Evolutionary conservation across 2,113 vertebrate species (phyloP).

Genomic region (Cephalophus harveyi): DNA sequence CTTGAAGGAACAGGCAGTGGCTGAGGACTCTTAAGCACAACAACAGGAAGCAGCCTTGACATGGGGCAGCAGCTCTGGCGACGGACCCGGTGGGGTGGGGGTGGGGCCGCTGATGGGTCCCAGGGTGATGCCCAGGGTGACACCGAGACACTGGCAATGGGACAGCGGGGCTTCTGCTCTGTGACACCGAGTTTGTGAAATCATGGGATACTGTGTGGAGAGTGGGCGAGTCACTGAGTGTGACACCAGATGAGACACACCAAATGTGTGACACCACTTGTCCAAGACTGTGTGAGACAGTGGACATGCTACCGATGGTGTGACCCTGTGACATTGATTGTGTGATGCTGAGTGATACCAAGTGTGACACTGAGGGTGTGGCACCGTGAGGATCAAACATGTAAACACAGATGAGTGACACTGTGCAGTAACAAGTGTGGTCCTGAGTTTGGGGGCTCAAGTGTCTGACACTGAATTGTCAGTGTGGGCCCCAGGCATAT

Average conservation of each 20-base stretch:
- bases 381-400: not conserved
- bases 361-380: not conserved
- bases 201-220: not conserved
- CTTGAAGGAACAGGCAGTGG: constrained; percentile 59
- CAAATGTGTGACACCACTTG: not conserved
- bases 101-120: not conserved
- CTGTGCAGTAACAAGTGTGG: not conserved
- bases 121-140: not conserved
- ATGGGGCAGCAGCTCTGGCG: constrained; percentile 37
- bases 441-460: not conserved
- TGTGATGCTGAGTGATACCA: not conserved
- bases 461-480: not conserved
- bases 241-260: not conserved
- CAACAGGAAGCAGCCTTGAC: constrained; percentile 72
- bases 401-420: not conserved
- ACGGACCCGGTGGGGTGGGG: not conserved
- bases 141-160: not conserved
- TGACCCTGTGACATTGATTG: not conserved
- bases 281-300: not conserved
- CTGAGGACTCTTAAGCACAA: constrained; percentile 45
- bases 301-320: not conserved
- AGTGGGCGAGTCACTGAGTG: not conserved
- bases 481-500: not conserved
- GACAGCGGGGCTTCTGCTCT: not conserved
- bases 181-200: not conserved